These are phyloP conservation scores for Ctenoplectra terminalis DNA, from an alignment of 1,140 invertebrate species.

Conservation along the genomic window DNA sequence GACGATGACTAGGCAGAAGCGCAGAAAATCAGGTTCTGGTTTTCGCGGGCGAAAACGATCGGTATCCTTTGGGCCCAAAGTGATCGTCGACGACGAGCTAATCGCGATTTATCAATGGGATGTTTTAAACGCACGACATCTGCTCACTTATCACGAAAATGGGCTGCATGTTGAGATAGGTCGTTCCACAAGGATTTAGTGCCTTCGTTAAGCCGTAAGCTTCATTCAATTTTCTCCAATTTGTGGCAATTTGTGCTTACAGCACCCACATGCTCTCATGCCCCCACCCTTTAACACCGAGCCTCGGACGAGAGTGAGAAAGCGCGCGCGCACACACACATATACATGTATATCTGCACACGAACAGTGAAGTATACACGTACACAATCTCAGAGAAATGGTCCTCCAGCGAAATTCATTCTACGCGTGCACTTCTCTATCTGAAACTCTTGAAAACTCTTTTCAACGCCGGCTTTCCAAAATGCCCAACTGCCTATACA, in stretches of 20 bases:
- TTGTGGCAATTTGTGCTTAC: conserved; percentile 82
- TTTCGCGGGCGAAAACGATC: neutral
- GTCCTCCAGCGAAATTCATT: conserved; percentile 65
- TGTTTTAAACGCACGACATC: conserved; percentile 60
- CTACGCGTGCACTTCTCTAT: conserved; percentile 57
- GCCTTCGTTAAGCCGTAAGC: conserved; percentile 81
- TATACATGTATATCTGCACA: neutral
- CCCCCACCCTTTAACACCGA: conserved; percentile 45
- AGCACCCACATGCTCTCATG: conserved; percentile 73
- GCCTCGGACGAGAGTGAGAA: conserved; percentile 43
- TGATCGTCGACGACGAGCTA: no score
- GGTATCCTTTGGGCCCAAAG: neutral
- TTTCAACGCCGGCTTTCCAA: conserved; percentile 54
- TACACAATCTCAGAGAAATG: conserved; percentile 27
- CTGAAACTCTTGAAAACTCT: conserved; percentile 61
- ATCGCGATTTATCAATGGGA: conserved; percentile 40
- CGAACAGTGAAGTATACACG: no score
- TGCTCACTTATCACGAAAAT: conserved; percentile 72
- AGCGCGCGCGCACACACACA: neutral
- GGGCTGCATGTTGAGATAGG: conserved; percentile 79
- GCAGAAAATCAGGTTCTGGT: neutral
- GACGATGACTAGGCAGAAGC: neutral
- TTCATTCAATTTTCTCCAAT: conserved; percentile 83
- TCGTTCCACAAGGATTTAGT: conserved; percentile 81
- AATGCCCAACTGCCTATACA: conserved; percentile 48